Conservation (phyloP, 2,113 vertebrate genomes). For the Lophius piscatorius region DNA sequence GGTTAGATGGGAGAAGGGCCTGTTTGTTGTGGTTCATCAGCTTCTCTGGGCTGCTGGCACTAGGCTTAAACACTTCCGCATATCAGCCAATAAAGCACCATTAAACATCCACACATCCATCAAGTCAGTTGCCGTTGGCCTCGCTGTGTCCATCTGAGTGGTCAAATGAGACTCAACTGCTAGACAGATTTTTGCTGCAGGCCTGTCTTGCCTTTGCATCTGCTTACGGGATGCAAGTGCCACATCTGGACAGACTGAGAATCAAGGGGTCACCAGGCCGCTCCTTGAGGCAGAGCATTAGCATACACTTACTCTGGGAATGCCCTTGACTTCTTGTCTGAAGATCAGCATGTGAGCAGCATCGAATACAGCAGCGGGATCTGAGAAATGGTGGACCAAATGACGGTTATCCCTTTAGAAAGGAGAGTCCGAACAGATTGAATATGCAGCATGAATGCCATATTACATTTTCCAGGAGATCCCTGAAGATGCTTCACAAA, state of each 20-base stretch:
- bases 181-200: conserved; percentile 8
- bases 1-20: neutral
- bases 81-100: conserved; percentile 12
- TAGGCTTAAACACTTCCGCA: neutral
- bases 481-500: conserved; percentile 3
- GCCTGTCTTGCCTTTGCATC: conserved; percentile 32
- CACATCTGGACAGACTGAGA: conserved; percentile 59
- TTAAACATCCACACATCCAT: conserved; percentile 10
- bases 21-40: neutral
- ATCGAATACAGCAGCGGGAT: conserved; percentile 32
- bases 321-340: conserved; percentile 84
- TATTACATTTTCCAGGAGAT: no score
- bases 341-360: conserved; percentile 74
- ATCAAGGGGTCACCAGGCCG: conserved; percentile 48
- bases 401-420: conserved; percentile 19
- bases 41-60: neutral
- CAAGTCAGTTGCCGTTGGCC: neutral
- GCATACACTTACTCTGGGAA: conserved; percentile 81
- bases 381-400: neutral
- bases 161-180: conserved; percentile 12
- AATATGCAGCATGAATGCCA: no score
- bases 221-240: conserved; percentile 46
- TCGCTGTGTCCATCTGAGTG: neutral
- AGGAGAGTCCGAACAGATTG: neutral
- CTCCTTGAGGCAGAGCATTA: conserved; percentile 76